Evolutionary conservation across 2,113 vertebrate species (phyloP).

Genomic region (Scytalopus superciliaris): DNA sequence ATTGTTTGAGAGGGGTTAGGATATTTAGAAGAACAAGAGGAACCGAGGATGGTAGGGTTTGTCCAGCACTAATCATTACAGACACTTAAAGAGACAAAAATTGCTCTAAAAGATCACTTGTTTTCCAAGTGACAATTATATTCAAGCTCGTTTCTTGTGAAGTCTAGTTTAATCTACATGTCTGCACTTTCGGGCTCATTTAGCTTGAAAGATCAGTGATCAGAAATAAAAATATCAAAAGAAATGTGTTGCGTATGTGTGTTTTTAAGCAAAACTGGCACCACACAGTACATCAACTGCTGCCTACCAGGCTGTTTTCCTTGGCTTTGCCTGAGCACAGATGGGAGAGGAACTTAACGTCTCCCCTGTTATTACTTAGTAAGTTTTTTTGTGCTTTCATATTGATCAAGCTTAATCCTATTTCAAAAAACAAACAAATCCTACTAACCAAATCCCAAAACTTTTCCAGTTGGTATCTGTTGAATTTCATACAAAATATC

Average conservation of each 20-base stretch:
- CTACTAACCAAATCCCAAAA: background rate
- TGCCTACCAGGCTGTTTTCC: conserved; percentile 51
- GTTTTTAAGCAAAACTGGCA: conserved; percentile 49
- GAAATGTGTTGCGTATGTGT: conserved; percentile 1
- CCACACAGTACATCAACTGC: conserved; percentile 16
- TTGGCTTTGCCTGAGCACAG: conserved; percentile 56
- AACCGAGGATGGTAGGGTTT: background rate
- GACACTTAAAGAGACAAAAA: background rate
- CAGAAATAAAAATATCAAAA: conserved; percentile 38
- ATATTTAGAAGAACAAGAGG: background rate
- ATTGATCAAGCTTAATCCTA: conserved; percentile 36
- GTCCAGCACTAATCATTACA: background rate
- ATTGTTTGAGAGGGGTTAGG: background rate
- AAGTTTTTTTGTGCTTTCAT: conserved; percentile 31
- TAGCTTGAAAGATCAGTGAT: background rate
- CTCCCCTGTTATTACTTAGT: conserved; percentile 31
- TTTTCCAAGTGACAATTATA: background rate
- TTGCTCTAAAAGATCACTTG: background rate
- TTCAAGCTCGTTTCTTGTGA: background rate
- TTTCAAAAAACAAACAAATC: conserved; percentile 41
- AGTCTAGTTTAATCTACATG: background rate
- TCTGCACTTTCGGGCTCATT: conserved; percentile 1
- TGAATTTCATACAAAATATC: background rate
- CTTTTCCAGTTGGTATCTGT: background rate
- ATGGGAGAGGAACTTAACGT: conserved; percentile 43